Base-by-base conservation (phyloP, 2,797 vertebrate species). In the Hydrolagus colliei region DNA sequence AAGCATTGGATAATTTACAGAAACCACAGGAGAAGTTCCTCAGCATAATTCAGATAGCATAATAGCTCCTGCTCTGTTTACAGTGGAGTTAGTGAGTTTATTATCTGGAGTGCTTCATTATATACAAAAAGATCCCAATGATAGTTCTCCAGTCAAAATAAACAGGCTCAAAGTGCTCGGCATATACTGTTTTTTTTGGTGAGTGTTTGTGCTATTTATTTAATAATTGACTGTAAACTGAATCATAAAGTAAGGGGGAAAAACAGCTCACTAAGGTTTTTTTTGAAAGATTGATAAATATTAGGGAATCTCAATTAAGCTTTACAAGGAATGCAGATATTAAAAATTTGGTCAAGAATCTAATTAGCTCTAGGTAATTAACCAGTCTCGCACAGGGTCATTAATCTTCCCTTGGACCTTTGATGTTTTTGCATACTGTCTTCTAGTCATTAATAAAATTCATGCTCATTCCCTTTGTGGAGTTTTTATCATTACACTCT, bases 321-420 rank as follows among this genome's bases (percentile, higher is more conserved):
- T 95, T 95, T 94, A 94, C 94, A 95, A 95, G 94, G 94, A 96
- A 97, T 93, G 96, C 96, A 97, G 97, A 98, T 98, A 98, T 98
- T 97, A 98, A 99, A 98, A 98, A 98, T 97, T 97, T 99, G 97
- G 98, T 99, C 97, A 99, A 98, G 97, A 98, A 99, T 99, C 96
- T 98, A 98, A 99, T 99, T 99, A 99, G 97, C 97, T 96, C 93
- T 95, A 96, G 96, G 97, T 99, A 99, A 99, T 99, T 99, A 99
- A 98, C 98, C 96, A 97, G 97, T 98, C 96, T 97, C 96, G 96
- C 96, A 95, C 93, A 93, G 96, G 98, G 97, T 98, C 98, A 98
- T 99, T 98, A 98, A 99, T 99, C 98, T 99, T 97, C 95, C 95
- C 90, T 92, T 92, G 96, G 97, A 98, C 97, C 97, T 98, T 98